Evolutionary conservation across 2,797 vertebrate genomes (phyloP).

Genomic region (Neopelma chrysocephalum): DNA sequence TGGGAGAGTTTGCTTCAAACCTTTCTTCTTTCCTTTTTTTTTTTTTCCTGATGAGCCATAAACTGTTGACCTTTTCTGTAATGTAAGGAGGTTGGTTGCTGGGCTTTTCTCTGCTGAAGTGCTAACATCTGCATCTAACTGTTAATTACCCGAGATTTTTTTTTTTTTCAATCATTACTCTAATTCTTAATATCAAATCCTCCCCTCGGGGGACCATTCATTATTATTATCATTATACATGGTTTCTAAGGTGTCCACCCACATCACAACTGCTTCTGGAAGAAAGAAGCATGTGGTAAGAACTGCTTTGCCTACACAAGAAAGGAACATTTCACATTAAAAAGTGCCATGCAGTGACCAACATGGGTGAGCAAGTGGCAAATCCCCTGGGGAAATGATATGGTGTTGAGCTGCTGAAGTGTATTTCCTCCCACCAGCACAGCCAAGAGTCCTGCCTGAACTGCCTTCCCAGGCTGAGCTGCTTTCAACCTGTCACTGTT

Average conservation of each 20-base stretch:
- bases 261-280: conserved; percentile 10
- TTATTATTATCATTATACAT: conserved; percentile 15
- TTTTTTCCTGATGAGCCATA: not conserved
- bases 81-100: not conserved
- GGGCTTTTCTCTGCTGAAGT: conserved; percentile 13
- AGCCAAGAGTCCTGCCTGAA: not conserved
- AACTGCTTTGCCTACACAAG: conserved; percentile 41
- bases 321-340: not conserved
- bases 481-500: conserved; percentile 19
- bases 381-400: not conserved
- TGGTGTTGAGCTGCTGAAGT: not conserved
- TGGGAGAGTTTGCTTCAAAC: not conserved
- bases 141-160: conserved; percentile 15
- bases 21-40: not conserved
- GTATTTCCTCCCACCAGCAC: conserved; percentile 30
- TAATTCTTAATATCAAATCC: conserved; percentile 33
- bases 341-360: not conserved
- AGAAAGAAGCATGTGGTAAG: not conserved
- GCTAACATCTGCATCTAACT: conserved; percentile 6
- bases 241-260: conserved; percentile 58
- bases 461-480: not conserved
- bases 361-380: not conserved
- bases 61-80: conserved; percentile 30
- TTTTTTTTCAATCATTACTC: not conserved
- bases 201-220: conserved; percentile 7